Evolutionary conservation across 2,797 vertebrate species (phyloP).

Genomic region (Sarcophilus harrisii): DNA sequence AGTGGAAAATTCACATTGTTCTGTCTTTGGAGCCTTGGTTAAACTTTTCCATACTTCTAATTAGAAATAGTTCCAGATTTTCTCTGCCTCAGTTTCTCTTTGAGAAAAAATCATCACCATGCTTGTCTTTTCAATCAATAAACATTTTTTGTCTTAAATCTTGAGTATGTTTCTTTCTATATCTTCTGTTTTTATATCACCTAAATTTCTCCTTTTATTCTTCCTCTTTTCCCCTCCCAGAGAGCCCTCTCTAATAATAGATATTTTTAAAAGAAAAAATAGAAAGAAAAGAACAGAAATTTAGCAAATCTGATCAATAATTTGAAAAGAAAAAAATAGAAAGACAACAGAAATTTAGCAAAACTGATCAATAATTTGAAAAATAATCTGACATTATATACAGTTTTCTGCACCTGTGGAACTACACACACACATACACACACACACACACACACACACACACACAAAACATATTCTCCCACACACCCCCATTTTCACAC

Average conservation of each 20-base stretch:
- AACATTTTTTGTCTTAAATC: not conserved
- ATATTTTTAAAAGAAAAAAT: constrained; percentile 23
- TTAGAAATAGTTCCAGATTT: not conserved
- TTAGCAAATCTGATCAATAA: not conserved
- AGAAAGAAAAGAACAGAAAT: constrained; percentile 31
- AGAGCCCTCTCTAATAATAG: not conserved
- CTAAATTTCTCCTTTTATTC: not conserved
- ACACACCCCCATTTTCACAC: not conserved
- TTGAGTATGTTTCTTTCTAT: not conserved
- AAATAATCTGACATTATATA: not conserved
- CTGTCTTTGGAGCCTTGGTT: not conserved
- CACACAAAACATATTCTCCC: too few species aligned
- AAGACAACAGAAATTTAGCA: constrained; percentile 23
- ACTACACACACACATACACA: not conserved
- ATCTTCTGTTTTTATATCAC: not conserved
- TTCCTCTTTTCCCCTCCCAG: not conserved
- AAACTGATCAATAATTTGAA: not conserved
- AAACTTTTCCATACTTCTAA: not conserved
- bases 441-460: not conserved
- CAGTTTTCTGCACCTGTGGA: not conserved
- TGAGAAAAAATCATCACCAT: not conserved
- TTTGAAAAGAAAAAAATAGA: constrained; percentile 34
- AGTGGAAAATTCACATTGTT: not conserved
- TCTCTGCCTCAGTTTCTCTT: not conserved
- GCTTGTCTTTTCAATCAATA: not conserved